These are phyloP conservation scores for Diadophis punctatus DNA, from an alignment of 2,113 vertebrate genomes.

Conservation along the genomic window DNA sequence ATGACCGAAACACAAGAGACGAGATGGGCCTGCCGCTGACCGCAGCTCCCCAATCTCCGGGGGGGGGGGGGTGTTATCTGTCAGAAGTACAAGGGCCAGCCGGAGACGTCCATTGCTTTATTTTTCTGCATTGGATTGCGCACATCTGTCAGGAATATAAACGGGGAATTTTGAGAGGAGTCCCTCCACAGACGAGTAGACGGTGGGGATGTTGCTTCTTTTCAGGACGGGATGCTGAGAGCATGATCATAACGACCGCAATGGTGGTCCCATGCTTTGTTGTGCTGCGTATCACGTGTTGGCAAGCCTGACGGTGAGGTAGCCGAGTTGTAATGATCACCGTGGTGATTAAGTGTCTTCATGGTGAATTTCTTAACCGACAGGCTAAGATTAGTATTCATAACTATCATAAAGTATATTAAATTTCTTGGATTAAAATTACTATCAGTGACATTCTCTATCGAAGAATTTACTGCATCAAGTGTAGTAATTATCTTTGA, in stretches of 20 bases:
- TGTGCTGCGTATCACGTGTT: neutral
- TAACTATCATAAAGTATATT: neutral
- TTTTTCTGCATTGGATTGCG: neutral
- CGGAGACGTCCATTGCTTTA: neutral
- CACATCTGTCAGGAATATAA: neutral
- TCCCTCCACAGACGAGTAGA: neutral
- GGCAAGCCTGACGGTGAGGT: neutral
- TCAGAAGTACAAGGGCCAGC: neutral
- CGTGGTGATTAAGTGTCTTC: neutral
- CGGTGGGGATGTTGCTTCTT: neutral
- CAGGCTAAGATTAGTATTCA: neutral
- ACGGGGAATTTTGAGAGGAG: neutral
- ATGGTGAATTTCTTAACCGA: neutral
- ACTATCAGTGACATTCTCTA: neutral
- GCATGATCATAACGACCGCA: neutral
- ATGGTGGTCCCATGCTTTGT: neutral
- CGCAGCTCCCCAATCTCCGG: neutral
- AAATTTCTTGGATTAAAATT: neutral
- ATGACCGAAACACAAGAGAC: neutral
- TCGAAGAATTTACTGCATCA: neutral
- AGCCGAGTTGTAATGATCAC: neutral
- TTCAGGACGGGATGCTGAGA: neutral
- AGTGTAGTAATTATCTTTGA: neutral
- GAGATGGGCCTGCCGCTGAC: neutral
- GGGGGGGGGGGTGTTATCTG: neutral